Evolutionary conservation across 2,113 vertebrate species (phyloP), one percentile per base, ranked within the genome.

Genomic region (Telmatochromis brachygnathus): DNA sequence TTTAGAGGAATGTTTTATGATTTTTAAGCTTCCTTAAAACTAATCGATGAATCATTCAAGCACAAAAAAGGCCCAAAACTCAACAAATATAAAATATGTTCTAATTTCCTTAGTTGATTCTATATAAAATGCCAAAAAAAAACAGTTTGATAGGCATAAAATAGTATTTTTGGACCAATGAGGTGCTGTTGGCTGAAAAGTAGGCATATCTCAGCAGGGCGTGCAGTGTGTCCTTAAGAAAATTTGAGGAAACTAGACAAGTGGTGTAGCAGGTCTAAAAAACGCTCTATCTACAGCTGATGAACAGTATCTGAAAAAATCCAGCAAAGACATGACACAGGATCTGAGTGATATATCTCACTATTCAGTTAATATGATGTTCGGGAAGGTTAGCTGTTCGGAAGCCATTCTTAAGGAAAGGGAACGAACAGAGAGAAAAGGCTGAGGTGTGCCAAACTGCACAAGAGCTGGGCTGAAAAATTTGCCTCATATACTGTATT

Each of bases 311-410:
- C 3, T 70, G n/a, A 14, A 70, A 70, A 23, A 42, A 42, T 70
- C n/a, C n/a, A 15, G 12, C 65, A 70, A 39, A 70, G 62, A 23
- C n/a, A 0, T 26, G 33, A 65, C 60, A 65, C 1, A 65, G 2
- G 0, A 65, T 65, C 1, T 2, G 4, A 0, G 60, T n/a, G 30
- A 37, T 65, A 65, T n/a, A 65, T 1, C 60, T 35, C 2, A 0
- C 17, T 35, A 7, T 12, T 35, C 60, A 12, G 30, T 65, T 65
- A 65, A 65, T 7, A n/a, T 35, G 17, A 62, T 62, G 30, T 11
- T 62, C 1, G 2, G 58, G 30, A 0, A 65, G 9, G 30, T 35
- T 37, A 37, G 60, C 33, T 37, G 60, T 68, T 5, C 2, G 33
- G 60, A 65, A 21, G 60, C 0, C 1, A 37, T 65, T 65, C 33